These are phyloP conservation scores for Masnerella sp. DNA, from an alignment of 2,888 invertebrate genomes.

Conservation along the genomic window DNA sequence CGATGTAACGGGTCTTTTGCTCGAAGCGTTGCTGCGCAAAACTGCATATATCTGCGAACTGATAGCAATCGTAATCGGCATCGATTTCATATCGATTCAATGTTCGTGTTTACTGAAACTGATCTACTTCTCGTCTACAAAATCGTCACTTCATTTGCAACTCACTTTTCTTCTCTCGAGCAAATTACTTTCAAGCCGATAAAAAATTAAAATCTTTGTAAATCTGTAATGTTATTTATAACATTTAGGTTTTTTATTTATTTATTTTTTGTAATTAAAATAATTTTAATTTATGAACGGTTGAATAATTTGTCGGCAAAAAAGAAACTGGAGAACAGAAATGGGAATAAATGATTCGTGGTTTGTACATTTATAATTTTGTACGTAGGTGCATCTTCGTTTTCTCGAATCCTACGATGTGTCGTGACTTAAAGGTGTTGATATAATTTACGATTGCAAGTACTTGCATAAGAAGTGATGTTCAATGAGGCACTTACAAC, in stretches of 20 bases:
- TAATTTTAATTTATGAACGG: too few relatives aligned
- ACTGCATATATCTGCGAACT: conserved; percentile 27
- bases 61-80: conserved; percentile 50
- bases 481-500: conserved; percentile 58
- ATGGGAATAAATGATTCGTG: too few relatives aligned
- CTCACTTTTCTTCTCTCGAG: too few relatives aligned
- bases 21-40: conserved; percentile 60
- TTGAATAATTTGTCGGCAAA: too few relatives aligned
- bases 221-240: not conserved
- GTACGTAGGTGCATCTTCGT: conserved; percentile 66
- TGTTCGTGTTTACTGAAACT: not conserved
- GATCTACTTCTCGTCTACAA: not conserved
- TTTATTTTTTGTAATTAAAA: too few relatives aligned
- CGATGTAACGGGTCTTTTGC: conserved; percentile 75
- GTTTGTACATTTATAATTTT: conserved; percentile 26
- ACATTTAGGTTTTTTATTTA: too few relatives aligned
- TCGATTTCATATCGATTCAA: conserved; percentile 48
- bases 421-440: conserved; percentile 71
- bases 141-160: too few relatives aligned
- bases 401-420: conserved; percentile 63
- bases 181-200: too few relatives aligned
- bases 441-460: conserved; percentile 73
- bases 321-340: too few relatives aligned
- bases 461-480: conserved; percentile 59
- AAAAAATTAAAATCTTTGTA: too few relatives aligned